Base-by-base conservation (phyloP, 2,113 vertebrate genomes). In the Himantopus leucocephalus region DNA sequence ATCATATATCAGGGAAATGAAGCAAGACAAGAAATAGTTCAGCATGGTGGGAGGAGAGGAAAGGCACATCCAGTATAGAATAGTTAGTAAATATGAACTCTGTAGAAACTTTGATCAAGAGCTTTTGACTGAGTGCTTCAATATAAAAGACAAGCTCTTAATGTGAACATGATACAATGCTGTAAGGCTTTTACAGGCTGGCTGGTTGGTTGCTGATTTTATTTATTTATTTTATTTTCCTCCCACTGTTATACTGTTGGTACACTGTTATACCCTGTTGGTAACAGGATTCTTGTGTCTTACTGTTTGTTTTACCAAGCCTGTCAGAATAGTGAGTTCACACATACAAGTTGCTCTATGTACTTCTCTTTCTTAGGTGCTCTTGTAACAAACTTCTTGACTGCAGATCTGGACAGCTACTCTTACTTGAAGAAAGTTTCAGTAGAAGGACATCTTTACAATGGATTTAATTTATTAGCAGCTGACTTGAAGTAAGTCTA, bases 381-480 rank as follows among this genome's bases (percentile, higher is more conserved):
- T 92, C 98, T 99, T 32, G 99, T 99, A 68, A 96, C 99, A 53
- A 99, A 99, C 96, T 99, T 99, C 97, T 97, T 99, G 94, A 99
- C 98, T 20, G 96, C 99, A 21, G 98, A 99, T 73, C 59, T 98
- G 94, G 99, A 99, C 97, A 98, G 99, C 98, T 98, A 98, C 96
- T 98, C 99, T 73, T 99, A 99, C 97, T 96, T 99, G 97, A 99
- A 99, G 98, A 99, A 99, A 94, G 97, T 99, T 78, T 99, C 99
- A 8, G 48, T 97, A 41, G 99, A 99, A 90, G 98, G 99, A 92
- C 99, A 99, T 86, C 97, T 99, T 93, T 99, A 99, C 98, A 99
- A 99, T 8, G 99, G 99, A 95, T 99, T 99, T 96, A 99, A 99
- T 97, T 99, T 99, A 96, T 95, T 99, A 97, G 98, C 99, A 34